These are phyloP conservation scores for Zoanthus gigantus DNA, from an alignment of 92 coral and sea anemone genomes.

Conservation along the genomic window DNA sequence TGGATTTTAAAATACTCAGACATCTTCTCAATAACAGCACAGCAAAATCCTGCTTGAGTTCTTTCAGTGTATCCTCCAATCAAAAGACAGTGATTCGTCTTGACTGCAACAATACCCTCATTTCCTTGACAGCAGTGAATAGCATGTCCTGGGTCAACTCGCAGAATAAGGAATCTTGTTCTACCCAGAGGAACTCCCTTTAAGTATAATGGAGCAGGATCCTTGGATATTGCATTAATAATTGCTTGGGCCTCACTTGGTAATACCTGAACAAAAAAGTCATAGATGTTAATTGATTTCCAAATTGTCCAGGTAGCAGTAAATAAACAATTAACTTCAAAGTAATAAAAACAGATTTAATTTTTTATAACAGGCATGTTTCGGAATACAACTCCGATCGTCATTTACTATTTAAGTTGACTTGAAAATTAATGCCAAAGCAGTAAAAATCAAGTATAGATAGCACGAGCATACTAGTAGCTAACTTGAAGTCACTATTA, in stretches of 20 bases:
- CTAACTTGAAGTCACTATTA: too few relatives aligned
- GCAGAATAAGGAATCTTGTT: constrained; percentile 74
- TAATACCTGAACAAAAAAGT: constrained; percentile 66
- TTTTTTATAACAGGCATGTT: too few relatives aligned
- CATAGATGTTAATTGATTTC: too few relatives aligned
- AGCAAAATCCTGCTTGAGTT: constrained; percentile 92
- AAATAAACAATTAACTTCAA: not conserved
- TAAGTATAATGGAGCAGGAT: constrained; percentile 79
- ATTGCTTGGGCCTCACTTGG: constrained; percentile 89
- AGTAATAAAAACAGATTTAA: too few relatives aligned
- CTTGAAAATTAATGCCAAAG: too few relatives aligned
- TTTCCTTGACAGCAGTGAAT: constrained; percentile 81
- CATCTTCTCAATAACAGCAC: constrained; percentile 88
- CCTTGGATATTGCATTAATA: constrained; percentile 81
- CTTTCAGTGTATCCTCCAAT: constrained; percentile 96
- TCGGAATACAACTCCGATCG: too few relatives aligned
- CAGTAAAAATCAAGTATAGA: too few relatives aligned
- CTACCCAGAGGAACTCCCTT: constrained; percentile 83
- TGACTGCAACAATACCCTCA: constrained; percentile 94
- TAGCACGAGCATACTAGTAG: too few relatives aligned
- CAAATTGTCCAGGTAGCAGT: too few relatives aligned
- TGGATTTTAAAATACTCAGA: constrained; percentile 83
- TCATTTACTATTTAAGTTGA: too few relatives aligned
- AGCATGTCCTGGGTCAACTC: constrained; percentile 93
- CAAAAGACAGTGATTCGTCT: constrained; percentile 86